Base-by-base conservation (phyloP, 2,888 invertebrate species). In the Strigamia maritima region DNA sequence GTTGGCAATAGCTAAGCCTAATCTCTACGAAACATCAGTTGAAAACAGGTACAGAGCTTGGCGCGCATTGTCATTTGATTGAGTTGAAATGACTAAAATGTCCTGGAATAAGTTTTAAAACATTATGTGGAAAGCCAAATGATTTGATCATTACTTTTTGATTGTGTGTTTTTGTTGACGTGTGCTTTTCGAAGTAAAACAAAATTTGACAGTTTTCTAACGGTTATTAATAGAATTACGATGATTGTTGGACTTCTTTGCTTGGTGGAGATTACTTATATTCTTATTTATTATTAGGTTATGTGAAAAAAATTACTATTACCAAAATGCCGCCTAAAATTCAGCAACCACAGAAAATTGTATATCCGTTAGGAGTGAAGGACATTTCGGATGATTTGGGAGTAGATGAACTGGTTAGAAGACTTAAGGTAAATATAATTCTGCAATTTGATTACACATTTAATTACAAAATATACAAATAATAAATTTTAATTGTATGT, bases 341-440 rank as follows among this genome's bases (percentile, higher is more conserved):
- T 16, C 76, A 35, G 19, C 76, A 77, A 16, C 77, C 24, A 14
- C 49, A 28, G 77, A 77, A 49, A n/a, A 77, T 49, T 40, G 26
- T 77, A 24, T 77, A 40, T 19, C 44, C 40, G 19, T 26, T 24
- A 24, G 77, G 77, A 12, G 77, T 77, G 1, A 77, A 80, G 60
- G 80, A 81, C 24, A 83, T 98, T 83, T 92, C 92, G 83, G 97
- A 97, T 88, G 97, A 97, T 88, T 90, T 98, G 81, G 95, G 96
- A 81, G 93, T 95, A 38, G 98, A 98, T 89, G 98, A 98, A 87
- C 90, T 98, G 79, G 95, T 98, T 84, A 90, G 96, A 82, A 90
- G 98, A 84, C 90, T 98, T 76, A 98, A 98, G 92, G 95, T 94
- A 88, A 81, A 79, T 10, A 74, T 19, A 2, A 26, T 74, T 28